Percentiles rank a stretch among this genome's conserved stretches.
Evolutionary conservation across 2,797 vertebrate species (phyloP).

Genomic region (Labeo calbasu): DNA sequence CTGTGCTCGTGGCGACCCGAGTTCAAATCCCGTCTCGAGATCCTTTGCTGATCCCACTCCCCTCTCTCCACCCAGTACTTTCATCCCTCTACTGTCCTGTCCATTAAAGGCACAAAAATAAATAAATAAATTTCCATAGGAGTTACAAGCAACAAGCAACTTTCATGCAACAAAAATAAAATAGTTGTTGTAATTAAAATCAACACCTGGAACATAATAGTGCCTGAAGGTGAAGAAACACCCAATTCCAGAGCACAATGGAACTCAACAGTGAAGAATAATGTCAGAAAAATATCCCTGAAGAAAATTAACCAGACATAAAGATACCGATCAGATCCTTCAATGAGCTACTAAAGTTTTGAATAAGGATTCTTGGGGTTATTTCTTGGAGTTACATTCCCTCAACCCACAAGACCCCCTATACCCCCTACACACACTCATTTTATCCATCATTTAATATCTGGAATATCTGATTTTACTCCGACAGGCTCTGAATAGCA

Average conservation of each 20-base stretch:
- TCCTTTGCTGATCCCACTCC: too few relatives aligned
- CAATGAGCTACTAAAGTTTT: slow-evolving; percentile 12
- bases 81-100: too few relatives aligned
- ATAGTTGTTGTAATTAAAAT: background rate
- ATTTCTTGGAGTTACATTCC: slow-evolving; percentile 21
- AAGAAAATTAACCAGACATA: slow-evolving; percentile 12
- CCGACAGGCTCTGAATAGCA: slow-evolving; percentile 50
- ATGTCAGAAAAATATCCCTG: slow-evolving; percentile 15
- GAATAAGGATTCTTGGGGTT: slow-evolving; percentile 39
- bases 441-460: slow-evolving; percentile 36
- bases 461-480: slow-evolving; percentile 24
- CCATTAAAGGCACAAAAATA: too few relatives aligned
- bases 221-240: background rate
- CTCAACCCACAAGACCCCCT: slow-evolving; percentile 27
- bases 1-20: too few relatives aligned
- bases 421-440: slow-evolving; percentile 11
- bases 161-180: background rate
- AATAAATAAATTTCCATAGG: background rate
- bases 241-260: background rate
- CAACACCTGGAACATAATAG: background rate
- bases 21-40: too few relatives aligned
- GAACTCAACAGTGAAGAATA: background rate
- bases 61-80: too few relatives aligned
- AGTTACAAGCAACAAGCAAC: background rate
- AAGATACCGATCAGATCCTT: slow-evolving; percentile 20